Evolutionary conservation across 2,797 vertebrate genomes (phyloP).

Genomic region (Takifugu rubripes): DNA sequence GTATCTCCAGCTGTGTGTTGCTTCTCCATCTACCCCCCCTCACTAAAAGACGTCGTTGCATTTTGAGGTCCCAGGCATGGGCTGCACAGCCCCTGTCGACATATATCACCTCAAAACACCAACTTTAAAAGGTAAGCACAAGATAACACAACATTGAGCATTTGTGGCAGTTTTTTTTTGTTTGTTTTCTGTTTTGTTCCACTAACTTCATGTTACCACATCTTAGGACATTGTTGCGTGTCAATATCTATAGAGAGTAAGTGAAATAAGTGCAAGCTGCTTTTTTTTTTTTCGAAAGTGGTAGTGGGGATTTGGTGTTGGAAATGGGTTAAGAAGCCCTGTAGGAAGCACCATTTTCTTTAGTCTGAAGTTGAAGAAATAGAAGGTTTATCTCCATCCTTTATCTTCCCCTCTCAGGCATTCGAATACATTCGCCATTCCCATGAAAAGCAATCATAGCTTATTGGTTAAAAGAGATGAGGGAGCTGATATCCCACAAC

Average conservation of each 20-base stretch:
- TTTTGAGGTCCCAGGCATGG: constrained; percentile 75
- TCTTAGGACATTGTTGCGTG: constrained; percentile 61
- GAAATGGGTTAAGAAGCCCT: constrained; percentile 49
- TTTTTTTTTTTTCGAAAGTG: constrained; percentile 61
- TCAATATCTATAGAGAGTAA: constrained; percentile 71
- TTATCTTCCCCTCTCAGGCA: constrained; percentile 63
- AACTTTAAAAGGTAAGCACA: constrained; percentile 60
- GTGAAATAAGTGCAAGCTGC: constrained; percentile 80
- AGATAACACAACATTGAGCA: constrained; percentile 60
- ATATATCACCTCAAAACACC: constrained; percentile 54
- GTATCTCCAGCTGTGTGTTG: constrained; percentile 61
- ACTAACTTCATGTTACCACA: constrained; percentile 69
- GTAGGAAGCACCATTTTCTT: constrained; percentile 36
- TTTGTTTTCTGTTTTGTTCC: constrained; percentile 26
- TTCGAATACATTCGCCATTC: constrained; percentile 73
- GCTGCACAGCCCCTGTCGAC: constrained; percentile 78
- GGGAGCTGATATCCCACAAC: constrained; percentile 36
- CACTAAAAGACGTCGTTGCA: constrained; percentile 58
- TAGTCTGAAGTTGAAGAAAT: constrained; percentile 21
- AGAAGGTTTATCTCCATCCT: constrained; percentile 26
- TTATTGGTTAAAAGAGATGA: constrained; percentile 68
- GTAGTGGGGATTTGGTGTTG: constrained; percentile 53
- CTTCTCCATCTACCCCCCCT: constrained; percentile 10
- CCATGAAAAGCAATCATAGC: constrained; percentile 69
- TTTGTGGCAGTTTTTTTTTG: constrained; percentile 42